These are phyloP conservation scores for Naja naja DNA, from an alignment of 2,113 vertebrate species.

Conservation along the genomic window DNA sequence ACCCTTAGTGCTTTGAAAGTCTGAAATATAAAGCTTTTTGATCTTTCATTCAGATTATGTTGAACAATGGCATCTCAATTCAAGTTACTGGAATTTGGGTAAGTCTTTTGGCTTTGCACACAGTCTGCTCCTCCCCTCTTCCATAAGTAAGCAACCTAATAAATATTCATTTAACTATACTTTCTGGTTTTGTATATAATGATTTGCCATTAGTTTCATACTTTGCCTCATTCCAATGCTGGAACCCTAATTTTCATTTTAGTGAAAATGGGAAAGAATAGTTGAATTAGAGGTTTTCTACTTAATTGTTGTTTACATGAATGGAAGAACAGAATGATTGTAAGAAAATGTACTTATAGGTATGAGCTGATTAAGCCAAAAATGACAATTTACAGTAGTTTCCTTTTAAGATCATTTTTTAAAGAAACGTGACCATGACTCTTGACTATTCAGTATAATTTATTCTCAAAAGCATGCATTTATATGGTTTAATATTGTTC, in stretches of 20 bases:
- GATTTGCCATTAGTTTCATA: not conserved
- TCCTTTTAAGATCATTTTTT: not conserved
- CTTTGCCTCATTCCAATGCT: not conserved
- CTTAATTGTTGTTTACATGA: not conserved
- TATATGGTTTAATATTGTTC: conserved; percentile 15
- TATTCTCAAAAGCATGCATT: conserved; percentile 40
- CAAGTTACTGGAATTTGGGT: not conserved
- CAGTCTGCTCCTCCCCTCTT: not conserved
- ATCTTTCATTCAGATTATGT: not conserved
- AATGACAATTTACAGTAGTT: not conserved
- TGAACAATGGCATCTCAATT: not conserved
- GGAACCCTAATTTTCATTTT: not conserved
- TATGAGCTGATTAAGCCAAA: not conserved
- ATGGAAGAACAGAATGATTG: not conserved
- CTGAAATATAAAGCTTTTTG: not conserved
- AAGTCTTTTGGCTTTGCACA: not conserved
- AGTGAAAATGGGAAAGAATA: not conserved
- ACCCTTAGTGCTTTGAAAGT: not conserved
- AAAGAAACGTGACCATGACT: not conserved
- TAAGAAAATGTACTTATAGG: not conserved
- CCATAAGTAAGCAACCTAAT: not conserved
- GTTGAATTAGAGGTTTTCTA: not conserved
- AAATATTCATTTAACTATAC: not conserved
- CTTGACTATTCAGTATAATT: conserved; percentile 6
- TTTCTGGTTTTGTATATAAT: not conserved